phyloP scores from a whole-genome alignment of 1,140 invertebrate species.

The Hyles euphorbiae region DNA sequence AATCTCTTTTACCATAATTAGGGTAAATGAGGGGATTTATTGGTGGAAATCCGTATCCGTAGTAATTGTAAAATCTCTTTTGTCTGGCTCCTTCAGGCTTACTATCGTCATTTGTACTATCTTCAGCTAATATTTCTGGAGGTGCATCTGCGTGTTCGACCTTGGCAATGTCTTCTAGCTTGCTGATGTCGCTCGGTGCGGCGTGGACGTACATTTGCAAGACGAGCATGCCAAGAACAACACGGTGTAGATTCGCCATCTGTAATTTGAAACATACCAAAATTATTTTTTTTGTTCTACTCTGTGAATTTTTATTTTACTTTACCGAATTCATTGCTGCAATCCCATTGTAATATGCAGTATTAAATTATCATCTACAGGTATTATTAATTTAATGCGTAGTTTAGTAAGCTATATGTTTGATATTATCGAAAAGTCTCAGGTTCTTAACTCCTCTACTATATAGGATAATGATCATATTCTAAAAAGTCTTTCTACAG shows the following conservation, averaged over 20 bases:
- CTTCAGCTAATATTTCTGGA: slow-evolving; percentile 11
- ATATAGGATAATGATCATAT: no score
- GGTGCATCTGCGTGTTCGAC: slow-evolving; percentile 6
- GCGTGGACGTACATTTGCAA: slow-evolving; percentile 20
- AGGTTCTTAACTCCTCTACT: no score
- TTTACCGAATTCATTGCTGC: no score
- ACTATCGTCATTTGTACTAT: slow-evolving; percentile 15
- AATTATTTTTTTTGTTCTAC: no score
- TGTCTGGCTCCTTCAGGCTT: slow-evolving; percentile 28
- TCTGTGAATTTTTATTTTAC: no score
- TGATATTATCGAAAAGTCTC: no score
- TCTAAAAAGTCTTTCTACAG: no score
- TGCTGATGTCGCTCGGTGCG: slow-evolving; percentile 20
- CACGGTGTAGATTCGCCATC: slow-evolving; percentile 15
- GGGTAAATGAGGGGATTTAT: slow-evolving; percentile 28
- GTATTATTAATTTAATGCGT: no score
- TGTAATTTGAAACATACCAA: slow-evolving; percentile 7
- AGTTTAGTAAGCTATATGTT: no score
- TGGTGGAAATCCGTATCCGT: slow-evolving; percentile 32
- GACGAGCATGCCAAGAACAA: slow-evolving; percentile 18
- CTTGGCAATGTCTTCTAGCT: slow-evolving; percentile 17
- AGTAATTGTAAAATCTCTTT: slow-evolving; percentile 50
- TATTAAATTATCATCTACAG: no score
- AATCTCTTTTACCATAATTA: slow-evolving; percentile 34
- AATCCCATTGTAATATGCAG: no score